Evolutionary conservation across 2,113 vertebrate species (phyloP), one percentile per base, ranked within the genome.

Genomic region (Clarias macrocephalus): DNA sequence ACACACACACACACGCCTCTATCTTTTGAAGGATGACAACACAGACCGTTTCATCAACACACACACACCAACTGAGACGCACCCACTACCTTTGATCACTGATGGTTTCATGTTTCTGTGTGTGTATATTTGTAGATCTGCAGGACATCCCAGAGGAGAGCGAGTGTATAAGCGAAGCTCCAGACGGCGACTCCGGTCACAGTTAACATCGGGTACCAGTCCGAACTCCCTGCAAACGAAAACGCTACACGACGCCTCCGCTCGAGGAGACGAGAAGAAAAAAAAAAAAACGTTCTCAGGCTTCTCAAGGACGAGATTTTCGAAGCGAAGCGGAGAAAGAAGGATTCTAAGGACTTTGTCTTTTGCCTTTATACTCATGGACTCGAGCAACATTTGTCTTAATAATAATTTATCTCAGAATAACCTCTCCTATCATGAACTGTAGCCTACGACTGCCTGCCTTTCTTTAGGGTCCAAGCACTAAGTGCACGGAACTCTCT

Each of bases 71-170:
- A 80, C 62, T 68, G n/a, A 80, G 52, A 52, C 48, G 42, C 59
- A 65, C 73, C 60, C 75, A 77, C 23, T 54, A 57, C 60, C 60
- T 85, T 86, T 79, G 75, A 86, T 66, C 25, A 66, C 75, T n/a
- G 21, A 13, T 82, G 37, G 66, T 37, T 85, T 63, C 6, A 57
- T 73, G 12, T 16, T n/a, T 82, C 62, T 28, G 54, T 62, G 62
- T 60, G 65, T n/a, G 48, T 60, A 6, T 82, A 59, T 81, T 66
- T 89, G 0, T 89, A 99, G 97, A 98, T 90, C 94, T 98, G 92
- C 97, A 98, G 93, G 97, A 99, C 94, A 98, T 98, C 82, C 97
- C 97, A 0, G 97, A 99, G 89, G 97, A 98, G 92, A 96, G 91
- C 0, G 97, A 98, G 92, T 96, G 92, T 84, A 93, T 94, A 19